These are phyloP conservation scores for Melanchra persicariae DNA, from an alignment of 2,888 invertebrate genomes.

Conservation along the genomic window DNA sequence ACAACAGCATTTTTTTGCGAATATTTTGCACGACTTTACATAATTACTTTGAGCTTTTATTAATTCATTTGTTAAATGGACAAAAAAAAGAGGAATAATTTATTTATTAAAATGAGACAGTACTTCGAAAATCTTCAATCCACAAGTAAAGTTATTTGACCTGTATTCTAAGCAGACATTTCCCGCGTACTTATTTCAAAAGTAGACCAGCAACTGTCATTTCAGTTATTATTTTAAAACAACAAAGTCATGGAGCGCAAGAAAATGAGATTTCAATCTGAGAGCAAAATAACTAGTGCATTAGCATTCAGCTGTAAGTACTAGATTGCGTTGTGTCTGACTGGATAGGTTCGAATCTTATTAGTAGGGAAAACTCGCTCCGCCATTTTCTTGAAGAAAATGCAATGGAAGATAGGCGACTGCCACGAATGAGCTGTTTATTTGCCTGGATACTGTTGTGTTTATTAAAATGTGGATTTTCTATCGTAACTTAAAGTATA, in stretches of 20 bases:
- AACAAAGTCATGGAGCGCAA: slow-evolving; percentile 43
- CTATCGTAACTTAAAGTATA: too few species aligned
- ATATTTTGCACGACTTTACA: not conserved
- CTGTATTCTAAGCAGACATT: slow-evolving; percentile 3
- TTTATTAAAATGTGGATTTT: slow-evolving; percentile 31
- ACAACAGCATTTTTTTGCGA: not conserved
- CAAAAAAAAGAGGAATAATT: not conserved
- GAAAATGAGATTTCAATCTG: slow-evolving; percentile 60
- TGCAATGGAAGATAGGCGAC: slow-evolving; percentile 36
- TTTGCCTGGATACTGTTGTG: slow-evolving; percentile 24
- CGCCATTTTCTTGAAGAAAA: slow-evolving; percentile 50
- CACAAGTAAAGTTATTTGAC: slow-evolving; percentile 10
- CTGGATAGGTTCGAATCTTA: slow-evolving; percentile 58
- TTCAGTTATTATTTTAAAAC: slow-evolving; percentile 52
- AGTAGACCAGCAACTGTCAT: slow-evolving; percentile 31
- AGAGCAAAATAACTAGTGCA: slow-evolving; percentile 57
- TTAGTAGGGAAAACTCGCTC: slow-evolving; percentile 58
- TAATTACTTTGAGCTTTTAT: not conserved
- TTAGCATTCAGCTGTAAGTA: slow-evolving; percentile 62
- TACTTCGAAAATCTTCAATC: not conserved
- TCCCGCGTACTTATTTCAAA: slow-evolving; percentile 19
- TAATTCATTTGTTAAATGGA: not conserved
- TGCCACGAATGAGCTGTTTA: slow-evolving; percentile 26
- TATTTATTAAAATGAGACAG: not conserved
- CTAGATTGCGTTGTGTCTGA: slow-evolving; percentile 51